Conservation (phyloP, 1,140 invertebrate species). For the Pantala flavescens region DNA sequence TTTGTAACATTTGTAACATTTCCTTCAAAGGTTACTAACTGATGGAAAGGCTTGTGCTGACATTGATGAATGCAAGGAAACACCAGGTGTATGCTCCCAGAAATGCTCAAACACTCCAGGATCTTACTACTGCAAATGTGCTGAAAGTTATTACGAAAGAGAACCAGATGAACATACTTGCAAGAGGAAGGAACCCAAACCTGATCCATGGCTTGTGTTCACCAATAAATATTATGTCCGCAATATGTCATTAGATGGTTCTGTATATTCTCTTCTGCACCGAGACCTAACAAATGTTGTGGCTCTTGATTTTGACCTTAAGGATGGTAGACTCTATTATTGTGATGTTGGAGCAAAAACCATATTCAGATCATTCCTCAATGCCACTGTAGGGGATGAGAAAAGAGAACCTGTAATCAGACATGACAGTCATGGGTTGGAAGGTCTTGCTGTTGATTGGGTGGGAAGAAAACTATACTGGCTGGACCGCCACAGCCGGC, state of each 20-base stretch:
- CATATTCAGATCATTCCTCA: conserved; percentile 56
- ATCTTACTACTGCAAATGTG: conserved; percentile 92
- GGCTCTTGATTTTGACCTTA: conserved; percentile 84
- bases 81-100: conserved; percentile 85
- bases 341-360: conserved; percentile 91
- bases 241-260: conserved; percentile 86
- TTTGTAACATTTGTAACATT: not conserved
- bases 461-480: conserved; percentile 92
- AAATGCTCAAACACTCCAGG: conserved; percentile 92
- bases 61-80: conserved; percentile 88
- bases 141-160: conserved; percentile 82
- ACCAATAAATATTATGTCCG: conserved; percentile 97
- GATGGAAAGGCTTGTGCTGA: conserved; percentile 85
- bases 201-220: conserved; percentile 85
- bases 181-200: conserved; percentile 68
- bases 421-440: conserved; percentile 87
- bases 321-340: conserved; percentile 79
- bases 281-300: conserved; percentile 95
- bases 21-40: conserved; percentile 45
- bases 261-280: conserved; percentile 75
- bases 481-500: conserved; percentile 92
- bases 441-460: conserved; percentile 97
- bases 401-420: conserved; percentile 72
- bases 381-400: not conserved
- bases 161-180: conserved; percentile 77